These are phyloP conservation scores for Uropetala carovei DNA, from an alignment of 2,888 invertebrate species.

Conservation along the genomic window DNA sequence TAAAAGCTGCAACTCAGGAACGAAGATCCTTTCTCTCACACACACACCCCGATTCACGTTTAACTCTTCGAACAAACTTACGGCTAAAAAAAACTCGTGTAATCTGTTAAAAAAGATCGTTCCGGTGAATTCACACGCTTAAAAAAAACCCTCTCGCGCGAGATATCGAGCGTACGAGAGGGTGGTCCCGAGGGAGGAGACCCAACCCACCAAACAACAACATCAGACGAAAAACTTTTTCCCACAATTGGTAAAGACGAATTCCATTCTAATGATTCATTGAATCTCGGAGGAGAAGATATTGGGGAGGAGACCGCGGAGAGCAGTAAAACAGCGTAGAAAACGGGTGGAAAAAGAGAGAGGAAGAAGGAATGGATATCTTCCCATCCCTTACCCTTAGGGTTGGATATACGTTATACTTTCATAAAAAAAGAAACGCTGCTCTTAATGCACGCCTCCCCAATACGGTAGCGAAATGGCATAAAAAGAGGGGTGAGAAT, in stretches of 20 bases:
- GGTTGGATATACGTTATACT: neutral
- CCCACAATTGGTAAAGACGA: constrained; percentile 50
- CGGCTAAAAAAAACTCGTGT: neutral
- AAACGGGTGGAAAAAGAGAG: neutral
- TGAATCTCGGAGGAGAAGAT: neutral
- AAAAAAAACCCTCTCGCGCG: constrained; percentile 1
- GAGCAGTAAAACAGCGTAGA: neutral
- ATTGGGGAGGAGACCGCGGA: neutral
- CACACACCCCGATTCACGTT: no score
- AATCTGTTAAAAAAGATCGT: neutral
- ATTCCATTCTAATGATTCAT: constrained; percentile 58
- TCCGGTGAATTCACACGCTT: neutral
- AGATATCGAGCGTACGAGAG: neutral
- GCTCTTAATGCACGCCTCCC: constrained; percentile 18
- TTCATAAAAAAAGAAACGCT: neutral
- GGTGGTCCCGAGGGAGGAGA: neutral
- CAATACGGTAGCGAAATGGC: constrained; percentile 58
- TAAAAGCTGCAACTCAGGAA: no score
- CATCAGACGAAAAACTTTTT: constrained; percentile 22
- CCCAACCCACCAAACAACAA: neutral
- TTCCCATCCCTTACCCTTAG: neutral
- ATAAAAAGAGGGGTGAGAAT: neutral
- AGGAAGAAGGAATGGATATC: no score
- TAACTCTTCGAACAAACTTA: no score
- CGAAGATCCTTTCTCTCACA: no score